These are phyloP conservation scores for Cepaea nemoralis DNA, from an alignment of 1,140 invertebrate genomes.

Conservation along the genomic window DNA sequence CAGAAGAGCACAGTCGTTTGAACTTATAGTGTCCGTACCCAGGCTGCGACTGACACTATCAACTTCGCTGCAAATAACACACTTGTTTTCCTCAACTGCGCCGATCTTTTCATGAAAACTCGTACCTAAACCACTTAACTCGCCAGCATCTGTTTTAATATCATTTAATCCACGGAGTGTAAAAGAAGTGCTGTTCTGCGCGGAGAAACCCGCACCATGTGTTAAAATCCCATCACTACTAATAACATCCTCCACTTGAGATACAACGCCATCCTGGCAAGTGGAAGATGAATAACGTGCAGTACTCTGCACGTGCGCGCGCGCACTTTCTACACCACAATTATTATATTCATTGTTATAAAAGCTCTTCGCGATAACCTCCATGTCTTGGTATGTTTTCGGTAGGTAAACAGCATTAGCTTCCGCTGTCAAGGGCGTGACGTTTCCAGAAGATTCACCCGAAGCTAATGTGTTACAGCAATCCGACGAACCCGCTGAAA, in stretches of 20 bases:
- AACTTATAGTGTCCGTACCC: neutral
- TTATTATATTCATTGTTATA: neutral
- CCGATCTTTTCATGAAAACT: neutral
- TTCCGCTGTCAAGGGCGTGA: neutral
- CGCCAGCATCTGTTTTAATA: neutral
- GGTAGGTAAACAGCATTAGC: neutral
- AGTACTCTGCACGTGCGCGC: neutral
- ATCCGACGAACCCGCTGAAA: neutral
- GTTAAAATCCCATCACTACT: neutral
- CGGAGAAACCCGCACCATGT: neutral
- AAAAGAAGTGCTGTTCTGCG: no score
- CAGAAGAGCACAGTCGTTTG: neutral
- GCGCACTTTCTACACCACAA: neutral
- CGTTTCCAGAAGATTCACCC: neutral
- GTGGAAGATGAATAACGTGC: neutral
- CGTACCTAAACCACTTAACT: neutral
- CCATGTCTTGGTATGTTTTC: neutral
- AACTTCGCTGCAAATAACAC: neutral
- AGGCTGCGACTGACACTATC: neutral
- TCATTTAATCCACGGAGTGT: neutral
- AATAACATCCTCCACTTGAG: neutral
- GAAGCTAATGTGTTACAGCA: no score
- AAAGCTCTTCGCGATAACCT: neutral
- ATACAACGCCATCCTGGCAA: neutral
- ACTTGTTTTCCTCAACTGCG: neutral